Evolutionary conservation across 2,797 vertebrate genomes (phyloP), one percentile per base, ranked within the genome.

Genomic region (Pygocentrus nattereri): DNA sequence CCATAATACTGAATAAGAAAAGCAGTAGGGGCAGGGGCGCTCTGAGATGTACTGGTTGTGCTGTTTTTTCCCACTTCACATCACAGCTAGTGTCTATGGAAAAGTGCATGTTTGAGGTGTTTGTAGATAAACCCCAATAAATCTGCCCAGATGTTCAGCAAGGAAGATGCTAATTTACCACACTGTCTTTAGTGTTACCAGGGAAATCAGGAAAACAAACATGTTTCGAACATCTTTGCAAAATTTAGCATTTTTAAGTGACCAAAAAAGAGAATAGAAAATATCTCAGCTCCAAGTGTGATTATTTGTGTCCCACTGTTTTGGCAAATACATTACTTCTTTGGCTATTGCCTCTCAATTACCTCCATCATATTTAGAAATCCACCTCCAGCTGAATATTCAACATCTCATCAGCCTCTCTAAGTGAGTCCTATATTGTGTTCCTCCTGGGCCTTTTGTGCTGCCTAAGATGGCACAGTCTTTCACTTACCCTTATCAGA

Each of bases 401-500:
- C 71, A 80, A 78, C 77, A 76, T 79, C 82, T 87, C 75, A 87
- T 84, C 80, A 83, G 75, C 78, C 76, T 81, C 74, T 44, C 69
- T 77, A 81, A 87, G 69, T 27, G 78, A 81, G 78, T 83, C 78
- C 54, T 81, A 80, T 76, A 82, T 78, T 83, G 81, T 84, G 72
- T 81, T 82, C 74, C 75, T 85, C 84, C 19, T 58, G 62, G 76
- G 82, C 76, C 81, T 77, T 84, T 84, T 83, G 81, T 81, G 80
- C 67, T 83, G 81, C 77, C 80, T 78, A 81, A 83, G 79, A 86
- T 83, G 74, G 85, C 81, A 65, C 78, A 83, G 62, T 85, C 85
- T 84, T 84, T 84, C 78, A 86, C 83, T 87, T 82, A 89, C 80
- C 80, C 86, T 85, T 79, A 87, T 85, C 86, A 85, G 77, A 87